These are phyloP conservation scores for Dendronephthya gigantea DNA, from an alignment of 64 coral and sea anemone species.

Conservation along the genomic window DNA sequence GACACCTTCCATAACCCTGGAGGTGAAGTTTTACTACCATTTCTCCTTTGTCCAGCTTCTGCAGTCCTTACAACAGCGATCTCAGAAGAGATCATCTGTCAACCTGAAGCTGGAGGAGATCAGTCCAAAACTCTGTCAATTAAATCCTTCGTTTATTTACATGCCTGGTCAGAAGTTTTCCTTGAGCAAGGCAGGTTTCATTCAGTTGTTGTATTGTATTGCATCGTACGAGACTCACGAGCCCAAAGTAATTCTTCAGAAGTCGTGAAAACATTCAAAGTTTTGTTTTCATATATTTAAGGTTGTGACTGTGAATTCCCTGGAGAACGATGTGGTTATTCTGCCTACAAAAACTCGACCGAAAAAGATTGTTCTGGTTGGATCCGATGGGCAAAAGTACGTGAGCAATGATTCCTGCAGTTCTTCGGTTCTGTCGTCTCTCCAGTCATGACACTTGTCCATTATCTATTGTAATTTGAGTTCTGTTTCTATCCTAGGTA, in stretches of 20 bases:
- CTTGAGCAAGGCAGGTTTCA: slow-evolving; percentile 53
- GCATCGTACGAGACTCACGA: not conserved
- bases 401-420: not conserved
- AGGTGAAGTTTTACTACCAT: not conserved
- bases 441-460: not conserved
- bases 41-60: slow-evolving; percentile 43
- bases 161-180: slow-evolving; percentile 95
- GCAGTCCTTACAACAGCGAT: slow-evolving; percentile 71
- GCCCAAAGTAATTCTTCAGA: not conserved
- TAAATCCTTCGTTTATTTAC: slow-evolving; percentile 86
- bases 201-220: not conserved
- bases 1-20: not conserved
- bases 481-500: slow-evolving; percentile 71
- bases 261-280: not conserved
- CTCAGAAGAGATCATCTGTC: slow-evolving; percentile 78
- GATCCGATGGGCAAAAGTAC: slow-evolving; percentile 92
- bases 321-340: slow-evolving; percentile 75
- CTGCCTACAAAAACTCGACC: slow-evolving; percentile 93
- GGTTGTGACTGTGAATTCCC: slow-evolving; percentile 85
- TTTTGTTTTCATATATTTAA: not conserved
- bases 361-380: slow-evolving; percentile 91
- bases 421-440: not conserved
- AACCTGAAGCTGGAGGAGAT: slow-evolving; percentile 77
- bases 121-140: slow-evolving; percentile 61
- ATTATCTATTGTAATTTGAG: not conserved